Conservation (phyloP, 2,888 invertebrate genomes). For the Andricus quercusramuli region DNA sequence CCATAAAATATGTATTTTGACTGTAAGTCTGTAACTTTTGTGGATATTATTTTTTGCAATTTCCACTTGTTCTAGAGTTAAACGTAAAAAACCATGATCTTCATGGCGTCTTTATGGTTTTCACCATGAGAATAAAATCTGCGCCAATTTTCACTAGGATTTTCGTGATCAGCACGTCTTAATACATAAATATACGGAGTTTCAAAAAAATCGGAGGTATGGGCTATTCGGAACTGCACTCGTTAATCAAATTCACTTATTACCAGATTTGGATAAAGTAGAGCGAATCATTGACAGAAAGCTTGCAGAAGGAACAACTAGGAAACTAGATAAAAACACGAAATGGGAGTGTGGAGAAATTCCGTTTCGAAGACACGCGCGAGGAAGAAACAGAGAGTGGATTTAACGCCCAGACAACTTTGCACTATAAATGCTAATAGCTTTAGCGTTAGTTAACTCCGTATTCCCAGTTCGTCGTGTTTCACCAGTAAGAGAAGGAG, state of each 20-base stretch:
- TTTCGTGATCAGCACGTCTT: too few species aligned
- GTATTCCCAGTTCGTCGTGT: slow-evolving; percentile 55
- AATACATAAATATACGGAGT: too few species aligned
- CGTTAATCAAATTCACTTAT: neutral
- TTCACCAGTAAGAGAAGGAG: slow-evolving; percentile 39
- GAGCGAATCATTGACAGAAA: neutral
- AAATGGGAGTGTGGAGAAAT: neutral
- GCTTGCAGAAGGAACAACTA: neutral
- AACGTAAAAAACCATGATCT: too few species aligned
- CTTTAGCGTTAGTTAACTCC: slow-evolving; percentile 57
- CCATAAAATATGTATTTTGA: too few species aligned
- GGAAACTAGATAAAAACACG: neutral
- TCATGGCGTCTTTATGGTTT: too few species aligned
- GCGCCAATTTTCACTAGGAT: too few species aligned
- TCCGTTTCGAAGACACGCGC: neutral
- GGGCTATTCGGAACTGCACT: too few species aligned
- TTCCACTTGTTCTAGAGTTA: too few species aligned
- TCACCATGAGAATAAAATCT: too few species aligned
- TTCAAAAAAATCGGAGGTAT: too few species aligned
- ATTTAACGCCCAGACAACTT: slow-evolving; percentile 65
- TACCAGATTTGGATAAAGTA: neutral
- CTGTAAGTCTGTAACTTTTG: too few species aligned
- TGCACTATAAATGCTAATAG: slow-evolving; percentile 71
- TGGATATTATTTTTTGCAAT: too few species aligned
- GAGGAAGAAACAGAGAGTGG: slow-evolving; percentile 42